Base-by-base conservation (phyloP, 1,140 invertebrate genomes). In the Zaprionus africanus region DNA sequence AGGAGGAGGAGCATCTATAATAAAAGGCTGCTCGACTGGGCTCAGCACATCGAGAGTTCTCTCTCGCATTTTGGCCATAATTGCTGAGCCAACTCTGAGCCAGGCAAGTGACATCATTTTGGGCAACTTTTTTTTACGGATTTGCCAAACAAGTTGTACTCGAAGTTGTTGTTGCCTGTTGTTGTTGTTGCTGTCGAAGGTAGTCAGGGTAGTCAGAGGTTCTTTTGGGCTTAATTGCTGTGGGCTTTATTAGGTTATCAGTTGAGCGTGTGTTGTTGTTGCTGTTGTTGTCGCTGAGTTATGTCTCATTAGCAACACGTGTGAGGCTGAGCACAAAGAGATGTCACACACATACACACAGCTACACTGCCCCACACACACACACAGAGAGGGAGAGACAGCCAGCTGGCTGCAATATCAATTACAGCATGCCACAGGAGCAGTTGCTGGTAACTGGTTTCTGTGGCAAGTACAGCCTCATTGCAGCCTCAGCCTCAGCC, bases 391-490 rank as follows among this genome's bases (percentile, higher is more conserved):
- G 26, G 5, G 26, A 26, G 26, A 34, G 57, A 87, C 83, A 46
- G 41, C 41, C 41, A 46, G 41, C 41, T 46, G 81, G 76, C 71
- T 91, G 83, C 81, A 91, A 91, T 91, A 91, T 91, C 88, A 91
- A 91, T 91, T 91, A 91, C 88, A 91, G 88, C 90, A 91, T 91
- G 81, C 88, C 88, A 87, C 84, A 84, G 84, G 84, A 88, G 85
- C 78, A 87, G 84, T 70, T n/a, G 54, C 17, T 41, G 51, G 46
- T 51, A 51, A 51, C 46, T 51, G 46, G 46, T 51, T 51, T 51
- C 46, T 51, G 19, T 19, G 22, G 46, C 46, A 19, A 51, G 46
- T 51, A 51, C 73, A 63, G 80, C 66, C 68, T 71, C 73, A 76
- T 76, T 76, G 73, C 73, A 65, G n/a, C n/a, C 31, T 34, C 31